These are phyloP conservation scores for Mayetiola destructor DNA, from an alignment of 2,888 invertebrate species.

Conservation along the genomic window DNA sequence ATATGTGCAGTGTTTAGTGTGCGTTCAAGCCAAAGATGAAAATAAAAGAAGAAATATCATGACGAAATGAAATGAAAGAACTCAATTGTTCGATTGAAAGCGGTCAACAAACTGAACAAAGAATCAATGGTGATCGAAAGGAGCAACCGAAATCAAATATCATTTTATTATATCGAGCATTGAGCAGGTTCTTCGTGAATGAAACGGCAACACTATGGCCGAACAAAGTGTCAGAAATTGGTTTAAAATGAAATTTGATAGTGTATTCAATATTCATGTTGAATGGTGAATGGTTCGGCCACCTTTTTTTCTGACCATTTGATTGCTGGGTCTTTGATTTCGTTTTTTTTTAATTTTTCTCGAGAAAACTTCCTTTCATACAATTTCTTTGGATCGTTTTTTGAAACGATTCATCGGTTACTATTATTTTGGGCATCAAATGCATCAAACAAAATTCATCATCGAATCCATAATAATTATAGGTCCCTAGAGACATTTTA, in stretches of 20 bases:
- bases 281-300: too few relatives aligned
- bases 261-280: neutral
- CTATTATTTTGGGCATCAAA: neutral
- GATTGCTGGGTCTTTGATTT: too few relatives aligned
- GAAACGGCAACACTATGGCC: neutral
- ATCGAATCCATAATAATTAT: slow-evolving; percentile 4
- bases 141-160: neutral
- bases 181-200: slow-evolving; percentile 6
- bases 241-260: slow-evolving; percentile 1
- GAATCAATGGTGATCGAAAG: neutral
- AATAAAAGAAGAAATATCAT: neutral
- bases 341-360: neutral
- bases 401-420: slow-evolving; percentile 8
- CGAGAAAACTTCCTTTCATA: neutral
- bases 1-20: too few relatives aligned
- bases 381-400: neutral
- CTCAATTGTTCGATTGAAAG: neutral
- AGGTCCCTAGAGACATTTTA: slow-evolving; percentile 13
- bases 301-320: neutral
- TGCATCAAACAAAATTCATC: neutral
- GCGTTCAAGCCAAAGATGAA: neutral
- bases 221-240: slow-evolving; percentile 7
- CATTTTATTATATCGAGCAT: neutral
- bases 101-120: neutral
- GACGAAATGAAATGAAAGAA: neutral